These are phyloP conservation scores for Lonchura striata DNA, from an alignment of 2,113 vertebrate species.

Conservation along the genomic window DNA sequence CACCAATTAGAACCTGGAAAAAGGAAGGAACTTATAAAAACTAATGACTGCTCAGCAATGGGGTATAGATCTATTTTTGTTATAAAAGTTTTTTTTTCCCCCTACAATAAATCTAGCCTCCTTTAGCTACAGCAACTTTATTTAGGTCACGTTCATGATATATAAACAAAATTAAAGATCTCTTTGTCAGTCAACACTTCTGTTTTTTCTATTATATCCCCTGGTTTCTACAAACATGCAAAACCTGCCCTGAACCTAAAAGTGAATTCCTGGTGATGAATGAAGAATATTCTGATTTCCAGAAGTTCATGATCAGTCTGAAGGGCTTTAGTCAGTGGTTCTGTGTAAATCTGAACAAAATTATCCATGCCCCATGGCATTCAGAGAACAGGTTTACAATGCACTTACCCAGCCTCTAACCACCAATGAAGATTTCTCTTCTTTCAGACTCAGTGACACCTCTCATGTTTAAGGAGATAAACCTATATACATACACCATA, in stretches of 20 bases:
- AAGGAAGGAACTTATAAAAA: conserved; percentile 60
- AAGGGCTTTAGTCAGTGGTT: not conserved
- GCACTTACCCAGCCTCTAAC: not conserved
- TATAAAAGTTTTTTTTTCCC: not conserved
- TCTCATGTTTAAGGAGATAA: not conserved
- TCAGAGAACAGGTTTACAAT: not conserved
- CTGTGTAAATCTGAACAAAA: not conserved
- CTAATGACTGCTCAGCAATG: not conserved
- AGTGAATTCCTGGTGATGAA: not conserved
- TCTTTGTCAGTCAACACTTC: not conserved
- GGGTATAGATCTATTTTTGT: conserved; percentile 9
- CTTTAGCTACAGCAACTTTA: not conserved
- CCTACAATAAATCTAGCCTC: not conserved
- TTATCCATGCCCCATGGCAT: not conserved
- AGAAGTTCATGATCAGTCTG: not conserved
- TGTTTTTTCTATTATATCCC: not conserved
- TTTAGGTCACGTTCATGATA: not conserved
- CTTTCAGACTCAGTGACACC: not conserved
- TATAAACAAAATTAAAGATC: not conserved
- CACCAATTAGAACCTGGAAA: conserved; percentile 54
- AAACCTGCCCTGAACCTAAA: not conserved
- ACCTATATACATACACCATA: accelerated
- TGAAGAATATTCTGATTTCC: not conserved
- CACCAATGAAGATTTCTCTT: not conserved
- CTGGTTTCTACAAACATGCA: not conserved